Evolutionary conservation across 2,888 invertebrate species (phyloP), one percentile per base, ranked within the genome.

Genomic region (Plemyria rubiginata): DNA sequence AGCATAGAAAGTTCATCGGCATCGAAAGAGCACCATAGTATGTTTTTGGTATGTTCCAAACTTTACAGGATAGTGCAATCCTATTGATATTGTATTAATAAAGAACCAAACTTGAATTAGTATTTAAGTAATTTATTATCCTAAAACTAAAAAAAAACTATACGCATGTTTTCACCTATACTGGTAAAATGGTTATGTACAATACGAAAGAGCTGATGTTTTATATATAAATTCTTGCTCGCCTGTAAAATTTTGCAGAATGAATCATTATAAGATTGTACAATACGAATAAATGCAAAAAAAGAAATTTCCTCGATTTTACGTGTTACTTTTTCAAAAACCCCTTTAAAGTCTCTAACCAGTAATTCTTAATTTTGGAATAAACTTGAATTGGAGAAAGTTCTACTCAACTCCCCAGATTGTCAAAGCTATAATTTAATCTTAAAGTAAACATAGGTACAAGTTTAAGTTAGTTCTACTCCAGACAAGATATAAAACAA

Each of bases 141-240:
- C 92, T 92, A 91, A 91, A 92, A 90, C 87, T 86, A 86, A 85
- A 85, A 82, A 72, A 80, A 90, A 90, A 90, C 92, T 93, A 92
- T 93, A 93, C 90, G 93, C 93, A 93, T 93, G 93, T 93, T 93
- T 93, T 92, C 92, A 93, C 92, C 92, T 90, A 93, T 92, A 90
- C 91, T 91, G 90, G 91, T 91, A 91, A 85, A 91, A 90, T 89
- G 92, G 91, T 92, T 92, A 92, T 92, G 91, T 92, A 93, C 88
- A 90, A 92, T 92, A 91, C 82, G 90, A 88, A 90, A 86, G 91
- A 92, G 91, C 92, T 92, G 88, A 88, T 88, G 92, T 93, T 93
- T 93, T 93, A 91, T 93, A 93, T 92, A 92, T 92, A 92, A 93
- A 92, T 93, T 92, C 92, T 93, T 92, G 93, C 92, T 93, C 93